Base-by-base conservation (phyloP, 2,888 invertebrate genomes). In the Caenorhabditis parvicauda region DNA sequence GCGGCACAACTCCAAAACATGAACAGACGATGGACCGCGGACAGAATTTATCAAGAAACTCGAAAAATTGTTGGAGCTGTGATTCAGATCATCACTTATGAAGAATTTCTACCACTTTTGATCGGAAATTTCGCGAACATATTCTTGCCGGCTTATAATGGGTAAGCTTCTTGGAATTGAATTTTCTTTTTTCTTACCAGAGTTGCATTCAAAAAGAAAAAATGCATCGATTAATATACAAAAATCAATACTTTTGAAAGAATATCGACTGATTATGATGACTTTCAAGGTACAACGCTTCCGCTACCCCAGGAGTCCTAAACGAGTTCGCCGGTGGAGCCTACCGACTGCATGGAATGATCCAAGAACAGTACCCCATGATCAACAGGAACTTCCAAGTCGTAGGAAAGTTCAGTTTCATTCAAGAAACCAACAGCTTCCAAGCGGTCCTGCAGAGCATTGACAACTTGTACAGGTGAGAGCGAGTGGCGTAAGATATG, bases 281-380 rank as follows among this genome's bases (percentile, higher is more conserved):
- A 17, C 22, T 25, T 37, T 60, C 12, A 53, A 67, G 68, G 27
- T 98, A 98, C 81, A 84, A 95, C 81, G 86, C 90, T 0, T 85
- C 86, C 39, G 70, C 90, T 0, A 88, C 96, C 81, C 89, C 95
- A 0, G 87, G 89, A 2, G 88, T 98, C 69, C 87, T 92, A 1
- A 96, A 95, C 81, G 93, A 91, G 35, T 98, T 98, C 82, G 92
- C 96, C 0, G 93, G 95, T 0, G 95, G 94, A 12, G 96, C 95
- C 0, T 85, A 95, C 48, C 86, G 83, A 57, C 95, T 98, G 0
- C 98, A 98, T 83, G 90, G 94, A 0, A 85, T 98, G 61, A 93
- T 99, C 50, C 94, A 95, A 67, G 78, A 78, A 39, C 62, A 64
- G 38, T 78, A 78, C 53, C 75, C 74, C 14, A 41, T 78, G 47